Percentiles rank a stretch among this genome's conserved stretches.
phyloP scores from a whole-genome alignment of 2,797 vertebrate genomes.

The Propithecus perrieri region DNA sequence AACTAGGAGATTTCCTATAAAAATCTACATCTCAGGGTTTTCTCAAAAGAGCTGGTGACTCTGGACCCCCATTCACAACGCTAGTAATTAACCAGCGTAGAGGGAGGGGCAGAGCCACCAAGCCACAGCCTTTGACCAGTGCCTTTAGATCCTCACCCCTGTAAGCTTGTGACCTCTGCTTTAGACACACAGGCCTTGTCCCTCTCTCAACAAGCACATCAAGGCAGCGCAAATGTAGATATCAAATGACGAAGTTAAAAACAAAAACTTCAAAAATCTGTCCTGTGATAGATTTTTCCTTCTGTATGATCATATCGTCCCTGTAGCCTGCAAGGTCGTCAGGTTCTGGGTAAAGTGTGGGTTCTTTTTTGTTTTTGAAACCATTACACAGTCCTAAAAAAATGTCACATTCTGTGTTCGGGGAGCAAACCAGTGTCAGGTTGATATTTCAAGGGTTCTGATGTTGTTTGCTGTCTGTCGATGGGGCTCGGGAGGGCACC shows the following conservation, averaged over 20 bases:
- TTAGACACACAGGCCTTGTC: background rate
- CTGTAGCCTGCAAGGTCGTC: background rate
- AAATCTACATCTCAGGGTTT: background rate
- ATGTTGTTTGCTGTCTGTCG: background rate
- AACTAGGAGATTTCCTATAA: background rate
- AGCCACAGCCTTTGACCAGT: background rate
- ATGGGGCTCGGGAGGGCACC: background rate
- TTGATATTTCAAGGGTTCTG: slow-evolving; percentile 56
- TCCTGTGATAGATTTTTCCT: background rate
- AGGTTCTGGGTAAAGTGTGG: background rate
- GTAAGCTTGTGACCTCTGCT: background rate
- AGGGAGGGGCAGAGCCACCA: background rate
- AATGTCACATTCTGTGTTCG: background rate
- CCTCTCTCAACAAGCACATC: background rate
- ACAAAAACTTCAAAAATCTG: background rate
- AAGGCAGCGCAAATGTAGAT: background rate
- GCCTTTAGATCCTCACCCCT: too few species aligned
- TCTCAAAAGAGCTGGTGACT: background rate
- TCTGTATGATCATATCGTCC: background rate
- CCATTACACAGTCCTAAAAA: background rate
- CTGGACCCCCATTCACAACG: background rate
- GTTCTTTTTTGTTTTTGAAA: background rate
- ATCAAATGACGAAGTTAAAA: background rate
- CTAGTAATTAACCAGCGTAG: background rate
- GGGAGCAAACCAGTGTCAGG: background rate